phyloP scores from a whole-genome alignment of 1,140 invertebrate genomes.

The Physella acuta region DNA sequence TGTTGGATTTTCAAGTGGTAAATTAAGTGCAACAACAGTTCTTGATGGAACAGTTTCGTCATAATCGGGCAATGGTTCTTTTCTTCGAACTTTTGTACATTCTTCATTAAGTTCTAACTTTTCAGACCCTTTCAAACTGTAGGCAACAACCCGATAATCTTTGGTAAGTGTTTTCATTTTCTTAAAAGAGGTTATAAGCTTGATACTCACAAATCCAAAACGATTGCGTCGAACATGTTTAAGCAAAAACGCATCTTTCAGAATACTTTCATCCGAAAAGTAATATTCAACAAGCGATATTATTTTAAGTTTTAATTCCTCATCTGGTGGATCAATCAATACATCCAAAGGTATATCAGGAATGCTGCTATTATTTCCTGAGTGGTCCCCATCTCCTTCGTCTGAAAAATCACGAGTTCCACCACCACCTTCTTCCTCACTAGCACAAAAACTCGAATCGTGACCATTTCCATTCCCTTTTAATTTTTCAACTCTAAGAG shows the following conservation, averaged over 20 bases:
- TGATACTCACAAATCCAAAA: constrained; percentile 90
- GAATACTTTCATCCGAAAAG: constrained; percentile 90
- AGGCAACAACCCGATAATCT: constrained; percentile 88
- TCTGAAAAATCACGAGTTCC: constrained; percentile 33
- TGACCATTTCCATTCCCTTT: constrained; percentile 34
- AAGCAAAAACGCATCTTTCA: constrained; percentile 90
- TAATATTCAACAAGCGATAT: constrained; percentile 70
- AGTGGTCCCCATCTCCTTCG: constrained; percentile 42
- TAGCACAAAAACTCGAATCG: constrained; percentile 39
- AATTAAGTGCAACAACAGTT: constrained; percentile 82
- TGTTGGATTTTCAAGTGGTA: constrained; percentile 80
- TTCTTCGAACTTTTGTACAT: constrained; percentile 85
- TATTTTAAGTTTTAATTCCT: constrained; percentile 53
- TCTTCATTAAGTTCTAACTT: constrained; percentile 86
- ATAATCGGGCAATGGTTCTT: constrained; percentile 81
- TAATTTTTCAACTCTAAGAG: constrained; percentile 47
- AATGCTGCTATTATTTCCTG: constrained; percentile 29
- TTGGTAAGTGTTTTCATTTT: constrained; percentile 79
- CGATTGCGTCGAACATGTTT: constrained; percentile 93
- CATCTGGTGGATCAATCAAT: constrained; percentile 50
- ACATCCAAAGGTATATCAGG: constrained; percentile 19
- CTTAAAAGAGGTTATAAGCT: constrained; percentile 84
- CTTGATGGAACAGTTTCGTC: constrained; percentile 87
- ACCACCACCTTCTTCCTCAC: constrained; percentile 48
- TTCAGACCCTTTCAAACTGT: constrained; percentile 74